These are phyloP conservation scores for Elephantulus edwardii DNA, from an alignment of 2,113 vertebrate species.

Conservation along the genomic window DNA sequence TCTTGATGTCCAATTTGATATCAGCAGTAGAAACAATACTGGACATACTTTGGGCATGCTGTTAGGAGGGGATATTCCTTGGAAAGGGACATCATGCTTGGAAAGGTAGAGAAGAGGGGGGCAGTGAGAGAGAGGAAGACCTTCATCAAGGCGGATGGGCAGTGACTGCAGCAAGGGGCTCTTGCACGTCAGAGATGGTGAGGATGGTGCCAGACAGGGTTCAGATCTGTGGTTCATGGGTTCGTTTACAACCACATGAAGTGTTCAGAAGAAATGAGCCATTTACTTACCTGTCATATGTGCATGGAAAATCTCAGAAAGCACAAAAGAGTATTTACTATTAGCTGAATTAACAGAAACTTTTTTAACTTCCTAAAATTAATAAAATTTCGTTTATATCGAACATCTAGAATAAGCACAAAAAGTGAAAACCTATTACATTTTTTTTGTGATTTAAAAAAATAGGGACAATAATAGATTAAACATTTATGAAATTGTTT, in stretches of 20 bases:
- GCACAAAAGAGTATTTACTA: not conserved
- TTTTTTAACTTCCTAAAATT: not conserved
- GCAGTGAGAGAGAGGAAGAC: too few relatives aligned
- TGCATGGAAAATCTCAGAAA: not conserved
- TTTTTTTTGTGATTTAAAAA: constrained; percentile 27
- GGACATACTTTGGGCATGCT: not conserved
- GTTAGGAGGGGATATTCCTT: constrained; percentile 22
- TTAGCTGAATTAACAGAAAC: not conserved
- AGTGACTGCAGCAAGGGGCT: too few relatives aligned
- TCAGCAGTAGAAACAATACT: not conserved
- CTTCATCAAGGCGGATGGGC: too few relatives aligned
- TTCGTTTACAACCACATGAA: too few relatives aligned
- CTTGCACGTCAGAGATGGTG: too few relatives aligned
- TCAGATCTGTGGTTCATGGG: too few relatives aligned
- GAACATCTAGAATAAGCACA: constrained; percentile 23
- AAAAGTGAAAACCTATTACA: not conserved
- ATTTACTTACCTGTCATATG: not conserved
- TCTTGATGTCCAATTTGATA: not conserved
- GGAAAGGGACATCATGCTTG: too few relatives aligned
- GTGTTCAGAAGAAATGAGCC: not conserved
- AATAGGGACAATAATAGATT: not conserved
- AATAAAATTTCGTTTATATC: not conserved
- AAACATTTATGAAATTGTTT: not conserved
- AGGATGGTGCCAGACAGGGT: too few relatives aligned
- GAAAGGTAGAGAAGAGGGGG: too few relatives aligned